Base-by-base conservation (phyloP, 2,888 invertebrate species). In the Amblyteles armatorius region DNA sequence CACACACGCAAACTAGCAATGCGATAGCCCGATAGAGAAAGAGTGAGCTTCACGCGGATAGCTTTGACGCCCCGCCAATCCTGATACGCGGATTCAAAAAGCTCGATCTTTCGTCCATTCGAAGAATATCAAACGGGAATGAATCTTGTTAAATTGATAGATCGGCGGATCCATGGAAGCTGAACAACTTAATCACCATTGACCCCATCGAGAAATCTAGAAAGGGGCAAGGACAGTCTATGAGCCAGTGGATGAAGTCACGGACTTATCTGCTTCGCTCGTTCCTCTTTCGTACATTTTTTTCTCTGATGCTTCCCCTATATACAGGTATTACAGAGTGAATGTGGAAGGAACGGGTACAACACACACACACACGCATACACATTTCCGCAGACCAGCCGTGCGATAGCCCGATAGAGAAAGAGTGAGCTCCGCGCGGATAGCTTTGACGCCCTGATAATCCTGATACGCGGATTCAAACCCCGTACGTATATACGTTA, bases 31-130 rank as follows among this genome's bases (percentile, higher is more conserved):
- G 71, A 76, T 79, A 60, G 71, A 76, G 67, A 67, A 79, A 76
- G 76, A 67, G 9, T 63, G 82, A 67, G 67, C 74, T 85, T 88
- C 90, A 84, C 87, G 86, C 87, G 89, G 89, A 88, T 89, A 87
- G 90, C 91, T 92, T 92, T 91, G 92, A 91, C 92, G 90, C 91
- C 90, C 88, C 88, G 90, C 89, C 93, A 92, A 92, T 92, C 92
- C 92, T 72, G 79, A 71, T 82, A 78, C 78, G 65, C 78, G 69
- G 57, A 79, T 83, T 86, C 88, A 86, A 60, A 57, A 11, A 40
- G 40, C 9, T 40, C 3, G 11, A 40, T 11, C 9, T 40, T 40
- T 40, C 40, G 40, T 11, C 9, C 40, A 11, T 40, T 40, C 33
- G 6, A 33, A 33, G 33, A 33, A 33, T 33, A 33, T 33, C 5